Evolutionary conservation across 2,113 vertebrate species (phyloP), one percentile per base, ranked within the genome.

Genomic region (Channa maculata): DNA sequence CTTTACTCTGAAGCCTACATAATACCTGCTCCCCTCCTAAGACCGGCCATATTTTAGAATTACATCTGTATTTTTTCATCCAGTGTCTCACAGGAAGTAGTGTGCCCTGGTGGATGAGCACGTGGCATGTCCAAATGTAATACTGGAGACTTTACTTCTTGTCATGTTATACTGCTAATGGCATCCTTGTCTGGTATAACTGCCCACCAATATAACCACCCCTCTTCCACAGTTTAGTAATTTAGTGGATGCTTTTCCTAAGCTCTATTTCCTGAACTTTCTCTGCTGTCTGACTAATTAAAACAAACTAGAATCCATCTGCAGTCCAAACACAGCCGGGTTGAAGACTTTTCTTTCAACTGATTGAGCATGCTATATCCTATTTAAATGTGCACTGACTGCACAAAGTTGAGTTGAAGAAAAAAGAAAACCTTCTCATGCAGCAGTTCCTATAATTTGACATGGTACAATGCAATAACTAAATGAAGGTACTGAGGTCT

Each of bases 1-100:
- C 60, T 57, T 60, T 53, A 37, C 53, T 48, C 58, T 61, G 43
- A 68, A 48, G 61, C 39, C 15, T 36, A 38, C 60, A 12, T 36
- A 52, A 10, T 53, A 58, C 59, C 51, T 43, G 53, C 62, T 59
- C 37, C 50, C 53, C 58, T 59, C 3, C 7, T 15, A 52, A 51
- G 38, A 6, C 44, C 46, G 13, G 60, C 65, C 61, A 33, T 33
- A 49, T 50, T 14, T 0, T 33, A 14, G 6, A 0, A 69, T 41
- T 41, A 7, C 4, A 49, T 0, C 49, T 38, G 46, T 68, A 0
- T 41, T n/a, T 13, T 45, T 36, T 3, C 9, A 14, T 46, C 4
- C 43, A 48, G 9, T 24, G 43, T 15, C 5, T 2, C 12, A 13
- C 36, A 57, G 41, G 34, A 39, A 49, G 11, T 4, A 14, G 43